A percentile compares a stretch with the other conserved stretches of the same genome.
Conservation (phyloP, 1,140 invertebrate genomes). For the Zaprionus capensis region DNA sequence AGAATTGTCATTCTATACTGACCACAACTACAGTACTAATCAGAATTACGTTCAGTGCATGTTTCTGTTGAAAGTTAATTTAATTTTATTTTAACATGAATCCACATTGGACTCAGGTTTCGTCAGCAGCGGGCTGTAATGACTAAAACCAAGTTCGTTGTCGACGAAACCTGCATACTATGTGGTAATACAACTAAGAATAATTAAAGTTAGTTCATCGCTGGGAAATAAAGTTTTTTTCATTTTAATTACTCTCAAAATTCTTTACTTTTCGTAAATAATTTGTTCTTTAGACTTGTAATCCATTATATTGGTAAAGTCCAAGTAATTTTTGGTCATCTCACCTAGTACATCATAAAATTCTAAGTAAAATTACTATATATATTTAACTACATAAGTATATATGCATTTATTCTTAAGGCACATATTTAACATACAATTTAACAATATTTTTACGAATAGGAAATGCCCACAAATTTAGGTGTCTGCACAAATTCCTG, state of each 20-base stretch:
- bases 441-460: not conserved
- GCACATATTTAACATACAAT: not conserved
- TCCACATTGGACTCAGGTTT: conserved; percentile 90
- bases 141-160: conserved; percentile 90
- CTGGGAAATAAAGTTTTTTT: not conserved
- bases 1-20: too few relatives aligned
- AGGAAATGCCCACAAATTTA: not conserved
- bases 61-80: not conserved
- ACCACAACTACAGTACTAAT: too few relatives aligned
- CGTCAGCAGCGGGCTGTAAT: conserved; percentile 90
- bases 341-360: not conserved
- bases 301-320: too few relatives aligned
- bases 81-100: not conserved
- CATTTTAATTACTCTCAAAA: conserved; percentile 9
- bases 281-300: too few relatives aligned
- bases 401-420: not conserved
- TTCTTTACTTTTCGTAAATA: too few relatives aligned
- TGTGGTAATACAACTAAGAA: conserved; percentile 84
- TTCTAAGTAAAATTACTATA: too few relatives aligned
- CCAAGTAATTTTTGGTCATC: not conserved
- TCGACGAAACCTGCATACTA: conserved; percentile 95
- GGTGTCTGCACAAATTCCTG: not conserved
- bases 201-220: not conserved
- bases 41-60: too few relatives aligned
- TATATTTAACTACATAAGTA: too few relatives aligned